Conservation (phyloP, 2,888 invertebrate species). For the Epinotia nisella region DNA sequence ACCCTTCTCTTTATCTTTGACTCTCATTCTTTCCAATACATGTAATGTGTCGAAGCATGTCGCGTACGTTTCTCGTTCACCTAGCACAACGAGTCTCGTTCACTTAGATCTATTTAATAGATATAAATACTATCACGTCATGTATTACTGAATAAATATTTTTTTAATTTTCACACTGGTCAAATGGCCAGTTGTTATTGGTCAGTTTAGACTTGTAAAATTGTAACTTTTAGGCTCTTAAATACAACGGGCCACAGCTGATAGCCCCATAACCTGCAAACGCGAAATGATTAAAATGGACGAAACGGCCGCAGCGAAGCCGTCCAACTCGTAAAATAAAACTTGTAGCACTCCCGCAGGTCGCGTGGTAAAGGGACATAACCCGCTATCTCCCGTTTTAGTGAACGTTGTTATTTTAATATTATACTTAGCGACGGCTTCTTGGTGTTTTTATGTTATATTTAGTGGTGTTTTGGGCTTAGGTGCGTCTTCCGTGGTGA, state of each 20-base stretch:
- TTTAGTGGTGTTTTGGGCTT: slow-evolving; percentile 23
- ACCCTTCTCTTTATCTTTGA: too few species aligned
- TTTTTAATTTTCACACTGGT: too few species aligned
- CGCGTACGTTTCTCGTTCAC: too few species aligned
- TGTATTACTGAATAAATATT: too few species aligned
- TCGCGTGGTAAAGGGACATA: slow-evolving; percentile 41
- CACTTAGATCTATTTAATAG: too few species aligned
- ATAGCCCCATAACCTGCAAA: slow-evolving; percentile 23
- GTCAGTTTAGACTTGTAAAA: too few species aligned
- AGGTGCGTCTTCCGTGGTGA: background rate
- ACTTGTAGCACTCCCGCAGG: slow-evolving; percentile 52
- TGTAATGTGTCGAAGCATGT: too few species aligned
- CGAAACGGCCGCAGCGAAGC: slow-evolving; percentile 47
- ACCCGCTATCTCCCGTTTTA: slow-evolving; percentile 50
- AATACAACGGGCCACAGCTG: background rate
- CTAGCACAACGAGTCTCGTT: too few species aligned
- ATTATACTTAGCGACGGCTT: slow-evolving; percentile 20
- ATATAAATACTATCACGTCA: too few species aligned
- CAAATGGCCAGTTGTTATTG: too few species aligned
- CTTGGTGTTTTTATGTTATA: slow-evolving; percentile 26
- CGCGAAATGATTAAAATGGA: slow-evolving; percentile 30
- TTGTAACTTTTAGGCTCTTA: too few species aligned
- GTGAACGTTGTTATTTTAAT: slow-evolving; percentile 44
- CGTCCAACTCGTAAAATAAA: slow-evolving; percentile 56
- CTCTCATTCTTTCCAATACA: too few species aligned